Conservation (phyloP, 64 coral and sea anemone genomes). For the Hydrozoanthus tunicans region DNA sequence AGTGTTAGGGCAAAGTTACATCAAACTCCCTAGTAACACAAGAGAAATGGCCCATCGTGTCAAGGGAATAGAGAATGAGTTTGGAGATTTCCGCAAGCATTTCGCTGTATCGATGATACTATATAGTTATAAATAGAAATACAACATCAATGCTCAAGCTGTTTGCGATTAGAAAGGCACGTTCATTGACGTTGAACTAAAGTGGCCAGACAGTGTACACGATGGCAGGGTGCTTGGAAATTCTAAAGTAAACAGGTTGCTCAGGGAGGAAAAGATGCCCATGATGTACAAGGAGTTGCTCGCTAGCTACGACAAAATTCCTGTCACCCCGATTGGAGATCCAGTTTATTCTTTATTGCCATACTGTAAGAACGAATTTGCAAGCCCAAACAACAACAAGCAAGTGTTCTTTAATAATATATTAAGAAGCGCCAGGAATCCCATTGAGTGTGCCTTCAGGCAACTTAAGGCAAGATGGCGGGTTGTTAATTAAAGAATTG, state of each 20-base stretch:
- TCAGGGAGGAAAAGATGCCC: slow-evolving; percentile 4
- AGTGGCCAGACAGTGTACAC: neutral
- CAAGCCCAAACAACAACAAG: neutral
- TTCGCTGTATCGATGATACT: slow-evolving; percentile 14
- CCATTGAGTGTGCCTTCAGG: neutral
- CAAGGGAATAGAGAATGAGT: slow-evolving; percentile 17
- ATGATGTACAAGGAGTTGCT: slow-evolving; percentile 24
- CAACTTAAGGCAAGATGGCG: neutral
- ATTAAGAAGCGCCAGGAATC: neutral
- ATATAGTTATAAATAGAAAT: slow-evolving; percentile 25
- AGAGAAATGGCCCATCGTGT: slow-evolving; percentile 53
- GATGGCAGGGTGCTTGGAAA: slow-evolving; percentile 20
- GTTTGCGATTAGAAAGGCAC: slow-evolving; percentile 19
- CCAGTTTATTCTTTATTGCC: slow-evolving; percentile 13
- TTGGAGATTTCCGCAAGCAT: slow-evolving; percentile 28
- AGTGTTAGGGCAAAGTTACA: slow-evolving; percentile 36
- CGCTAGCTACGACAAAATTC: neutral
- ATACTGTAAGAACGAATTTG: slow-evolving; percentile 14
- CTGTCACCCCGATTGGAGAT: slow-evolving; percentile 12
- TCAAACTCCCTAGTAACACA: slow-evolving; percentile 60
- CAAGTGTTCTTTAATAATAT: neutral
- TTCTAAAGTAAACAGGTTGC: slow-evolving; percentile 21
- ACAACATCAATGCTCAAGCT: slow-evolving; percentile 22
- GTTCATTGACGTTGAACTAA: slow-evolving; percentile 10
- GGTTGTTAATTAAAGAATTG: slow-evolving; percentile 1